Conservation (phyloP, 2,797 vertebrate genomes). For the Clarias fuscus region DNA sequence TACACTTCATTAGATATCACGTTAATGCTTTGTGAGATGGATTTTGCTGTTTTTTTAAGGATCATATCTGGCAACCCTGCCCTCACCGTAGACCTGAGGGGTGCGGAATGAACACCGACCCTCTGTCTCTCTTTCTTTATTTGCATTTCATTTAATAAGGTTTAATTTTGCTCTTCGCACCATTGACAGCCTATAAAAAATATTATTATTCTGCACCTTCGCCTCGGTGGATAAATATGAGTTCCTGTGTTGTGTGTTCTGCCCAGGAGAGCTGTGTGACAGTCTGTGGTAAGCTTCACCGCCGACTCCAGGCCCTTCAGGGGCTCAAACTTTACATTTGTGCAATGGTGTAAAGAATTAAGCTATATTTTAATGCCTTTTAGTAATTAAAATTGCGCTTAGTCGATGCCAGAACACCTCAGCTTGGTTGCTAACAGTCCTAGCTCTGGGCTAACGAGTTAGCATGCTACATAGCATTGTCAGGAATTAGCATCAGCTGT, state of each 20-base stretch:
- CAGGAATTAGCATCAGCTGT: slow-evolving; percentile 10
- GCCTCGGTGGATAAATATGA: slow-evolving; percentile 33
- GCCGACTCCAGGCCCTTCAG: not conserved
- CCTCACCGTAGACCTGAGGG: not conserved
- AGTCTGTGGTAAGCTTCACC: slow-evolving; percentile 50
- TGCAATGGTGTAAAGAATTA: not conserved
- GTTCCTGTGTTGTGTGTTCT: not conserved
- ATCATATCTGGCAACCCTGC: slow-evolving; percentile 9
- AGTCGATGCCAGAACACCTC: not conserved
- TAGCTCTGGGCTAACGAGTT: not conserved
- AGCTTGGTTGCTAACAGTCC: not conserved
- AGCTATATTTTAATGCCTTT: not conserved
- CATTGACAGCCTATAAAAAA: not conserved
- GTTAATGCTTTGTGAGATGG: not conserved
- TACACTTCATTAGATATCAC: no score
- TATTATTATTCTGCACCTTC: not conserved
- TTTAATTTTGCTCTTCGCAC: not conserved
- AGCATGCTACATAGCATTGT: not conserved
- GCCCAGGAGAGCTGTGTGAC: slow-evolving; percentile 39
- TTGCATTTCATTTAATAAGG: not conserved
- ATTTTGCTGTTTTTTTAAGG: not conserved
- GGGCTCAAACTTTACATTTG: not conserved
- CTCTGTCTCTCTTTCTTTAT: not conserved
- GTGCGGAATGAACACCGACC: not conserved
- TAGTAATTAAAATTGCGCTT: not conserved